A percentile compares a stretch with the other conserved stretches of the same genome.
Evolutionary conservation across 2,888 invertebrate genomes (phyloP).

Genomic region (Andrena trimmerana): DNA sequence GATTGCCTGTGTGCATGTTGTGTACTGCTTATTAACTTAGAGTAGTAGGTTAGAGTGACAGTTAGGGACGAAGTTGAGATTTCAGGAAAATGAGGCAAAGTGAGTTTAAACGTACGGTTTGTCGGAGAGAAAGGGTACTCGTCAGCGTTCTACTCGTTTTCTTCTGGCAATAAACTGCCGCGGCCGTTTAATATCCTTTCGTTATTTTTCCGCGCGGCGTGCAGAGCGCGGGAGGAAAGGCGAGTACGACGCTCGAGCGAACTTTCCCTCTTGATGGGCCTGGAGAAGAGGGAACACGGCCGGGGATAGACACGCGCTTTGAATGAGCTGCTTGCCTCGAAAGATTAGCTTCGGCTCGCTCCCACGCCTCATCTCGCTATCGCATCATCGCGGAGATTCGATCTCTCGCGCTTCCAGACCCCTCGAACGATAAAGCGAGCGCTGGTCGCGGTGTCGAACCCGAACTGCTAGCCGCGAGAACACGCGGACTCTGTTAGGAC

Average conservation of each 20-base stretch:
- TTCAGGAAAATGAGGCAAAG: too few species aligned
- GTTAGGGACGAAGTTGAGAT: neutral
- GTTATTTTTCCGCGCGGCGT: conserved; percentile 38
- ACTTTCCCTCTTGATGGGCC: conserved; percentile 73
- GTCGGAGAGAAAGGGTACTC: conserved; percentile 50
- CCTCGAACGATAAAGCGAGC: conserved; percentile 63
- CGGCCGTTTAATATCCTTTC: conserved; percentile 56
- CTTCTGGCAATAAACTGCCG: conserved; percentile 47
- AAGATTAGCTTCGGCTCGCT: conserved; percentile 75
- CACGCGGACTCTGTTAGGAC: conserved; percentile 50
- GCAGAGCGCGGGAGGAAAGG: conserved; percentile 18
- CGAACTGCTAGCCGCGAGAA: conserved; percentile 46
- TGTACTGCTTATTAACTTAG: neutral
- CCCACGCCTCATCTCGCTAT: conserved; percentile 79
- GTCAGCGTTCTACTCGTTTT: conserved; percentile 45
- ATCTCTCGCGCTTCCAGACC: conserved; percentile 70
- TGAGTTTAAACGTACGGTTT: too few species aligned
- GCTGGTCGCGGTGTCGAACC: conserved; percentile 4
- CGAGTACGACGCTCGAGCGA: conserved; percentile 36
- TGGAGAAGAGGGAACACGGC: conserved; percentile 43
- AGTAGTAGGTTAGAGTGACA: conserved; percentile 44
- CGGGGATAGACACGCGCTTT: conserved; percentile 64
- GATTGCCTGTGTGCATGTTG: neutral
- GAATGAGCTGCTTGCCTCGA: conserved; percentile 67
- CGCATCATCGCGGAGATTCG: conserved; percentile 76